A percentile compares a stretch with the other conserved stretches of the same genome.
Conservation (phyloP, 2,888 invertebrate genomes). For the Hartigia nigra region DNA sequence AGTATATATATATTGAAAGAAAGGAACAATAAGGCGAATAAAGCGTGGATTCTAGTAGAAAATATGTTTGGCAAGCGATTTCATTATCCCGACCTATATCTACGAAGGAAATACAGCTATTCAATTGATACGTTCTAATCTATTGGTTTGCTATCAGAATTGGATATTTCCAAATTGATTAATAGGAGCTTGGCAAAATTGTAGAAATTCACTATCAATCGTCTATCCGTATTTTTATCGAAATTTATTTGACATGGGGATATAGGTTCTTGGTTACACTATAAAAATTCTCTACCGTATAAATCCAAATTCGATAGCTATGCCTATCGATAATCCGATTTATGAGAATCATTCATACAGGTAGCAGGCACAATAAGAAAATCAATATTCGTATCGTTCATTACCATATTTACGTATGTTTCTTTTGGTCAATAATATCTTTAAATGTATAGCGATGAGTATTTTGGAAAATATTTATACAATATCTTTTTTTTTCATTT, state of each 20-base stretch:
- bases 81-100: slow-evolving; percentile 41
- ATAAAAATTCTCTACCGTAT: neutral
- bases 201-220: neutral
- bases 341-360: neutral
- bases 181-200: slow-evolving; percentile 22
- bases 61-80: slow-evolving; percentile 21
- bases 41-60: neutral
- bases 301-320: neutral
- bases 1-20: neutral
- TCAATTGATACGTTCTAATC: slow-evolving; percentile 15
- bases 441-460: neutral
- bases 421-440: neutral
- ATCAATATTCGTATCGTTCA: neutral
- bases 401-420: neutral
- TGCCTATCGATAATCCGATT: neutral
- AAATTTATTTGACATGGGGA: neutral
- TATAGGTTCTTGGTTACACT: neutral
- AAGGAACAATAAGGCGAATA: neutral
- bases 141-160: slow-evolving; percentile 27
- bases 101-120: slow-evolving; percentile 7
- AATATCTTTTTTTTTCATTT: no score
- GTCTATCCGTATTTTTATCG: neutral
- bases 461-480: no score
- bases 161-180: slow-evolving; percentile 34
- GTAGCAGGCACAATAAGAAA: neutral